phyloP scores from a whole-genome alignment of 2,113 vertebrate genomes.

The Xiphophorus hellerii region DNA sequence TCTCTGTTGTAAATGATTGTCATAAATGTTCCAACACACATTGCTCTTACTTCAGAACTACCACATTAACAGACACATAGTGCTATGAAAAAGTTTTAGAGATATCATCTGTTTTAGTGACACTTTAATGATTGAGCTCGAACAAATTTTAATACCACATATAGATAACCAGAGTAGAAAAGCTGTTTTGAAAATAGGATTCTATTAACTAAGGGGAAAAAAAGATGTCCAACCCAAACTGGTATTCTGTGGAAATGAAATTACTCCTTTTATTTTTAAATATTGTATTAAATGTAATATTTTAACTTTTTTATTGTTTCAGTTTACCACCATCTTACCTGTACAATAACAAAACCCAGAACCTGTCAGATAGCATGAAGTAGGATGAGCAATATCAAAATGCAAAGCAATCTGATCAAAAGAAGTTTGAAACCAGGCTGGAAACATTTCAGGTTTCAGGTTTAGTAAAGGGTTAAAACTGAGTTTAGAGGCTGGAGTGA shows the following conservation, averaged over 20 bases:
- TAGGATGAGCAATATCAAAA: not conserved
- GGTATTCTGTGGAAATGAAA: no score
- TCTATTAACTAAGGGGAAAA: no score
- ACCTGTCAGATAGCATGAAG: not conserved
- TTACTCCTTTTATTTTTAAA: no score
- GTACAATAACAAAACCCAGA: not conserved
- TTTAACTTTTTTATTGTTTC: no score
- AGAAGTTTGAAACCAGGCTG: no score
- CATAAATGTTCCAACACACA: not conserved
- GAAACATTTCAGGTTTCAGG: not conserved
- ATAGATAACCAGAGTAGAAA: not conserved
- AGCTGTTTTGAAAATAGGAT: not conserved
- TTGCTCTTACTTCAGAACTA: no score
- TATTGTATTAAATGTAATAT: no score
- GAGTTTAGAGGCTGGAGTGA: not conserved
- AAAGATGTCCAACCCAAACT: no score
- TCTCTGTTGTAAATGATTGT: constrained; percentile 5
- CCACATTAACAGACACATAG: not conserved
- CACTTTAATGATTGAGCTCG: not conserved
- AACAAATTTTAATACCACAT: not conserved
- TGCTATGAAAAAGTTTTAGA: not conserved
- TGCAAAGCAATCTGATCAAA: not conserved
- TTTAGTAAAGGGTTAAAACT: not conserved
- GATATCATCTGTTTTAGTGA: not conserved
- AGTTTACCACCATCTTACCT: not conserved